Evolutionary conservation across 2,888 invertebrate species (phyloP), one percentile per base, ranked within the genome.

Genomic region (Hyppa rectilinea): DNA sequence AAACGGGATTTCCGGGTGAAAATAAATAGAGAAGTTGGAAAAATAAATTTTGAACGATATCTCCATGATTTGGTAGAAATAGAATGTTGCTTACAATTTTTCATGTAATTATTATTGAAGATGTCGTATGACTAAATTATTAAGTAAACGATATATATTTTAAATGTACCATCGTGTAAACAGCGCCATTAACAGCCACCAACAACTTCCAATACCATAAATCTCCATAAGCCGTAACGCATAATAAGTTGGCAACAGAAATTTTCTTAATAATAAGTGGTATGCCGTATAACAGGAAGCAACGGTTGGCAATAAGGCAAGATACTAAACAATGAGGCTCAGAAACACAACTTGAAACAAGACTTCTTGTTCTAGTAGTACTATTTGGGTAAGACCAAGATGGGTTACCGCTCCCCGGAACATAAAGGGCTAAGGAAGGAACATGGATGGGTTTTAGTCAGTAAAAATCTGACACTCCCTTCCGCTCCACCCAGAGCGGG

Each of bases 201-300:
- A 74, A 60, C 26, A 36, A 47, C 38, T 71, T 52, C 61, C 49
- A 52, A 63, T 52, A 64, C 63, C 43, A 81, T 79, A 81, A 67
- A 67, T 77, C 52, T 58, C 31, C 60, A 61, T 71, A 75, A 71
- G 58, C 65, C 12, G 55, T 55, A 64, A 81, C 40, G 55, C 66
- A 60, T 67, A 79, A 82, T 50, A 64, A 67, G 52, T 67, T 67
- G 75, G 71, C 58, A 73, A 79, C 66, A 55, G 49, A 83, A 82
- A 72, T 56, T 62, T 66, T 55, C 69, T 78, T 71, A 62, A 65
- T 73, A 67, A 76, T 77, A 76, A 81, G 69, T 69, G 53, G 55
- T 75, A 60, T 63, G 47, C 66, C 56, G 56, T 63, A 75, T 50
- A 72, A 69, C 80, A 80, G 80, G 83, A 85, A 86, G 75, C 72